These are phyloP conservation scores for Sardinella longiceps DNA, from an alignment of 2,797 vertebrate species.

Conservation along the genomic window DNA sequence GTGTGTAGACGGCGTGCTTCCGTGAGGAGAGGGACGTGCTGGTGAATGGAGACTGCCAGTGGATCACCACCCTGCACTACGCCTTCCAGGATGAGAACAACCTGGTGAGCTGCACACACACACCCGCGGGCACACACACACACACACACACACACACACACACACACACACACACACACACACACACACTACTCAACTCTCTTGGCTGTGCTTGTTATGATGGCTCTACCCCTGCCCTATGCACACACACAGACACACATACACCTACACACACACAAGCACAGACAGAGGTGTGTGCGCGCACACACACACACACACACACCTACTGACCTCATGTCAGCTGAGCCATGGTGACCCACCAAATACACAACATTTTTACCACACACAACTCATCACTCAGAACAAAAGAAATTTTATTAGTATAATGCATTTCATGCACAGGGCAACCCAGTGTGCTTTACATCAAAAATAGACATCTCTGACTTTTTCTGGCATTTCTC, in stretches of 20 bases:
- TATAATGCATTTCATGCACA: too few species aligned
- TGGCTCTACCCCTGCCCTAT: not conserved
- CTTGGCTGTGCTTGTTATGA: too few species aligned
- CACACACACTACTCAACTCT: not conserved
- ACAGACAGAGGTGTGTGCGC: not conserved
- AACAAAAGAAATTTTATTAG: not conserved
- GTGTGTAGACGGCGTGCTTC: slow-evolving; percentile 92
- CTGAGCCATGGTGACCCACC: not conserved
- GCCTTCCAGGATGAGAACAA: slow-evolving; percentile 99
- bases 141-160: not conserved
- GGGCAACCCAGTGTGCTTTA: too few species aligned
- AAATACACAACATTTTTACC: not conserved
- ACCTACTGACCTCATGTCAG: not conserved
- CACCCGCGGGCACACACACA: not conserved
- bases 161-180: not conserved
- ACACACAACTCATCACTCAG: not conserved
- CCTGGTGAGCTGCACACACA: slow-evolving; percentile 78
- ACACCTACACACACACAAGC: not conserved
- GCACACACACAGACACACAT: not conserved
- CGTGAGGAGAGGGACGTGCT: slow-evolving; percentile 96
- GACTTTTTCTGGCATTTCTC: not conserved
- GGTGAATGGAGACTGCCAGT: slow-evolving; percentile 96
- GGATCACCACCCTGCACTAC: slow-evolving; percentile 98
- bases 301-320: not conserved
- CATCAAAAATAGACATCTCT: too few species aligned